phyloP scores from a whole-genome alignment of 2,113 vertebrate genomes.

The Mohoua ochrocephala region DNA sequence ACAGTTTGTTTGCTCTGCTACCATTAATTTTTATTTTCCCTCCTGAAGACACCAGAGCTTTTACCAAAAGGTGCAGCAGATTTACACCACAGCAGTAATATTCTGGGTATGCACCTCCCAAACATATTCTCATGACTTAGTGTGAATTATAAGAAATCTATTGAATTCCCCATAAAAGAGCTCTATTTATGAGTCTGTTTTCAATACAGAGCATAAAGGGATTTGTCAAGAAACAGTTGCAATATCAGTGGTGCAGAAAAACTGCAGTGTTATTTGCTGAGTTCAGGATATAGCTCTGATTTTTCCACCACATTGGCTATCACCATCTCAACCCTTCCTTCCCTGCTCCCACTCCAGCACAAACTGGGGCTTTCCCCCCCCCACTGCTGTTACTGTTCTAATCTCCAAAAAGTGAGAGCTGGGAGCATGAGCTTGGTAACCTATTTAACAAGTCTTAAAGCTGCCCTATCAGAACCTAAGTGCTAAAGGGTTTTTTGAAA shows the following conservation, averaged over 20 bases:
- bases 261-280: not conserved
- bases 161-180: conserved; percentile 39
- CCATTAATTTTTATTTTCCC: not conserved
- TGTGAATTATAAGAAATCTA: conserved; percentile 15
- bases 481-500: conserved; percentile 26
- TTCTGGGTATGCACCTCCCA: not conserved
- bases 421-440: not conserved
- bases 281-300: not conserved
- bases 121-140: conserved; percentile 43
- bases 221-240: conserved; percentile 61
- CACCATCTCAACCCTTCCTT: not conserved
- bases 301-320: not conserved
- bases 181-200: conserved; percentile 51
- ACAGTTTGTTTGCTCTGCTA: not conserved
- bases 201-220: conserved; percentile 45
- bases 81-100: not conserved
- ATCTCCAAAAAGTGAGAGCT: not conserved
- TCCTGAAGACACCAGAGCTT: conserved; percentile 14
- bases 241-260: conserved; percentile 48
- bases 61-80: not conserved
- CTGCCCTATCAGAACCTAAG: not conserved
- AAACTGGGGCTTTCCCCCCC: not conserved
- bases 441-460: conserved; percentile 32
- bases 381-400: not conserved
- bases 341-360: not conserved